A percentile compares a stretch with the other conserved stretches of the same genome.
phyloP scores from a whole-genome alignment of 2,888 invertebrate genomes.

The Epistrophe grossulariae region DNA sequence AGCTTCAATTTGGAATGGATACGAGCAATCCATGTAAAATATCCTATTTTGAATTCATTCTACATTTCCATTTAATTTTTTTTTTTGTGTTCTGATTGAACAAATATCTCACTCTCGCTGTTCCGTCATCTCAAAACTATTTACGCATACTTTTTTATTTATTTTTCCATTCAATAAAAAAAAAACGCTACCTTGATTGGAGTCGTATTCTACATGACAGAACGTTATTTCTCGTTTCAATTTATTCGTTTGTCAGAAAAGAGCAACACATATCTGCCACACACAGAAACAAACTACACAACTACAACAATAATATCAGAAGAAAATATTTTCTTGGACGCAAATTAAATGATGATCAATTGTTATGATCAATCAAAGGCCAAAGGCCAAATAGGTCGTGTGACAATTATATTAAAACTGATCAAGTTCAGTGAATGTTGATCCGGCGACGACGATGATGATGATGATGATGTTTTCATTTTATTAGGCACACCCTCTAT shows the following conservation, averaged over 20 bases:
- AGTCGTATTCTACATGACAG: neutral
- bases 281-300: conserved; percentile 18
- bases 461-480: conserved; percentile 55
- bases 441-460: conserved; percentile 33
- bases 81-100: neutral
- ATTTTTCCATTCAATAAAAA: neutral
- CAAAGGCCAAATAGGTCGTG: conserved; percentile 84
- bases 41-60: too few species aligned
- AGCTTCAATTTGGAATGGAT: too few species aligned
- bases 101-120: neutral
- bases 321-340: conserved; percentile 58
- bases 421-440: conserved; percentile 77
- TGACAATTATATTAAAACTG: conserved; percentile 83
- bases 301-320: conserved; percentile 36
- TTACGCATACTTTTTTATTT: neutral
- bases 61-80: neutral
- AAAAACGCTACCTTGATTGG: neutral
- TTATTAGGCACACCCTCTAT: conserved; percentile 36
- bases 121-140: conserved; percentile 7
- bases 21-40: too few species aligned
- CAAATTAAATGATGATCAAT: conserved; percentile 76
- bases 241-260: neutral
- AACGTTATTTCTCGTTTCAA: neutral
- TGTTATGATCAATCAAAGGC: conserved; percentile 82
- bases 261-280: neutral